Base-by-base conservation (phyloP, 2,888 invertebrate species). In the Suillia variegata region DNA sequence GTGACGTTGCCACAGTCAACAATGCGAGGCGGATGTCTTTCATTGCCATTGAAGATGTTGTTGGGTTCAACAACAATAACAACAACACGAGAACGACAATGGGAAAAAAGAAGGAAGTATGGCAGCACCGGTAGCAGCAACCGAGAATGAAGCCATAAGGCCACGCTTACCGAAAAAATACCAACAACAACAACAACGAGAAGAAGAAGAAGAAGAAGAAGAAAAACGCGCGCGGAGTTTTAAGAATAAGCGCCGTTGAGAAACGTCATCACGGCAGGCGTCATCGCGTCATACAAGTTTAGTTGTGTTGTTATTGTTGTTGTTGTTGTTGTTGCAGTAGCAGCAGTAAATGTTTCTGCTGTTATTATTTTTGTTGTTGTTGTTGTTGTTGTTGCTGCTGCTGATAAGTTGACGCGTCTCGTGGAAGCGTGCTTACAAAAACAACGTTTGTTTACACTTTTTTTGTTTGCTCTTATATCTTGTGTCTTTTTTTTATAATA, bases 321-420 rank as follows among this genome's bases (percentile, higher is more conserved):
- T 58, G 52, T 20, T 51, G 48, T 10, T 49, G 49, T 15, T 34
- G 12, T 54, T 58, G 38, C 31, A 20, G 45, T 38, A 56, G 26
- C 10, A 33, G 34, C 49, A n/a, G n/a, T n/a, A n/a, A n/a, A n/a
- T n/a, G n/a, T 48, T 6, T 26, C 10, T 26, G 12, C 21, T 50
- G 55, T 60, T 15, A 15, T n/a, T 38, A 26, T n/a, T 52, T 33
- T 8, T 42, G 45, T 24, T n/a, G 21, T n/a, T 2, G 15, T 18
- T 54, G 20, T 38, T 34, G 17, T 47, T 45, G 51, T 53, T 59
- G 51, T 54, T 59, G 56, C 51, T 55, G 52, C 42, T 56, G 59
- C 47, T 55, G 38, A 38, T 38, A 38, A 38, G 58, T 60, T 62
- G 56, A 59, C 59, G 60, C 61, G 62, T 53, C 54, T 58, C 56